Base-by-base conservation (phyloP, 2,888 invertebrate species). In the Ptychoptera contaminata region DNA sequence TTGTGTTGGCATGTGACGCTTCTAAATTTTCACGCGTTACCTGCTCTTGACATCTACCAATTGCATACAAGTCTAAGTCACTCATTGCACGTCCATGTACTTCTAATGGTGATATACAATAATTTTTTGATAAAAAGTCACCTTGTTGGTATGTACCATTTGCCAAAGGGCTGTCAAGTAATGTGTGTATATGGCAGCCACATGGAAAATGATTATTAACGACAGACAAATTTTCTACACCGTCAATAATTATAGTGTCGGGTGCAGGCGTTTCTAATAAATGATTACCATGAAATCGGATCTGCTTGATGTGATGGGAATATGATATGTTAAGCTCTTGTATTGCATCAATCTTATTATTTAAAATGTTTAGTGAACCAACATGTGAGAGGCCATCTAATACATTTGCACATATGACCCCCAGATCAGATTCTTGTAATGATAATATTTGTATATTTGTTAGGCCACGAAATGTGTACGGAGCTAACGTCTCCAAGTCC, bases 141-240 rank as follows among this genome's bases (percentile, higher is more conserved):
- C 65, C 64, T 42, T 67, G 67, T 38, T 71, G 68, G 52, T 71
- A 63, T 48, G 76, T 74, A 23, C 75, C 74, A 57, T 82, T 74
- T 16, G 80, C 81, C 50, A 87, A 67, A 34, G 85, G 81, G 49
- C 83, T 82, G 45, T 78, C 77, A 44, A 86, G 67, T 31, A 88
- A 73, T 46, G 82, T 77, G 56, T 82, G 82, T 41, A 82, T 73
- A 53, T 84, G 85, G 58, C 88, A 90, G 63, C 87, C 86, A 62
- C 88, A 90, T 2, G 87, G 87, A 59, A 88, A 79, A 58, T 86
- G 86, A 63, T 90, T 90, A 41, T 78, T 76, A 46, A 76, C 69
- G 55, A 85, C 78, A 56, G 78, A 75, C 48, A 87, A 65, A 53
- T 73, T 74, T 49, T 78, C 78, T 42, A 85, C 82, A n/a, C 74